phyloP scores from a whole-genome alignment of 2,797 vertebrate species.

The Gadopsis marmoratus region DNA sequence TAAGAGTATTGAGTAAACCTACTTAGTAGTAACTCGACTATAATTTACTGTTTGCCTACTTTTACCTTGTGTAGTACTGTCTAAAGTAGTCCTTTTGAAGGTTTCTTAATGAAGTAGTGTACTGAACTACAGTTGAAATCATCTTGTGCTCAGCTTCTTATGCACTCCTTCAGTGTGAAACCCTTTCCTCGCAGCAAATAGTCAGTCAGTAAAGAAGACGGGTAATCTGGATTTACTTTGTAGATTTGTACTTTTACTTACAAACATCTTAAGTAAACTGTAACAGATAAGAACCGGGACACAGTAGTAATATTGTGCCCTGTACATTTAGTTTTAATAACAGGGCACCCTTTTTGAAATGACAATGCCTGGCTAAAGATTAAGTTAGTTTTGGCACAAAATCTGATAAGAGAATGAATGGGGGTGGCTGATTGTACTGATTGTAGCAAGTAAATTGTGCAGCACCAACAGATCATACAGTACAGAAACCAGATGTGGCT shows the following conservation, averaged over 20 bases:
- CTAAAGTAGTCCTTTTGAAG: not conserved
- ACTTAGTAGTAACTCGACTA: too few relatives aligned
- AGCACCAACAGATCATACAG: not conserved
- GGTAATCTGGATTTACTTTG: not conserved
- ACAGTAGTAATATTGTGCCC: not conserved
- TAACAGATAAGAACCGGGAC: too few relatives aligned
- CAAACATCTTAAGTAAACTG: not conserved
- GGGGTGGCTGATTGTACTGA: not conserved
- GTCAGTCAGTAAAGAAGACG: not conserved
- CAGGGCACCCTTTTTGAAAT: too few relatives aligned
- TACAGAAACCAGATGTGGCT: not conserved
- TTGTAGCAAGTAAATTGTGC: slow-evolving; percentile 1
- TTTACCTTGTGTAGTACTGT: not conserved
- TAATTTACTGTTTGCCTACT: not conserved
- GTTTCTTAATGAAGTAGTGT: not conserved
- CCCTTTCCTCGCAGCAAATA: not conserved
- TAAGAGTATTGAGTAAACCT: not conserved
- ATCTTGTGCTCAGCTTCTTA: not conserved
- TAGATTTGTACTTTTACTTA: not conserved
- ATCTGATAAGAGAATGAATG: not conserved
- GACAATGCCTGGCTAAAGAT: too few relatives aligned
- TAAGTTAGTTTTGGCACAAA: not conserved
- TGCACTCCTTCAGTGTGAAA: not conserved
- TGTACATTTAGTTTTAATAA: not conserved
- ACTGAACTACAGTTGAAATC: not conserved